Base-by-base conservation (phyloP, 2,888 invertebrate species). In the Osedax frankpressi region DNA sequence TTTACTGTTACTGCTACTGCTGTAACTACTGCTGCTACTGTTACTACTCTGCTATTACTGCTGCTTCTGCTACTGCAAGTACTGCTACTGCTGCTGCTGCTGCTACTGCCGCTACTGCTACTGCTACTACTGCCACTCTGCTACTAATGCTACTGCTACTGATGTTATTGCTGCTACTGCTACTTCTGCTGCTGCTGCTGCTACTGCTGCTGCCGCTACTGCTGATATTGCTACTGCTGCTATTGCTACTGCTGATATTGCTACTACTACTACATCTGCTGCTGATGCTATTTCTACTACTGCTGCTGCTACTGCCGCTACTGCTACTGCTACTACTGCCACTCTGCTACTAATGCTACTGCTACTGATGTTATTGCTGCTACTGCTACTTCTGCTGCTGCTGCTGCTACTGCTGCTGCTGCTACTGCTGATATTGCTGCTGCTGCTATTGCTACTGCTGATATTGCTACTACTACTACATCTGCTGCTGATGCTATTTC, bases 231-330 rank as follows among this genome's bases (percentile, higher is more conserved):
- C 44, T 44, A 44, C 44, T 44, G 19, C 44, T 44, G 19, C 44
- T 44, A 75, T 63, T 75, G 30, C 71, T 62, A 75, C 75, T 75
- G 30, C 68, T 75, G 27, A 72, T 29, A 74, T 28, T 28, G 19
- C 65, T 71, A 24, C 67, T 70, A 44, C 72, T 30, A n/a, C 67
- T 70, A 14, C 72, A n/a, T 2, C 70, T 30, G 24, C 60, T 74
- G 19, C 29, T 14, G n/a, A 65, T 72, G 26, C n/a, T 70, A 14
- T 67, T 70, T 30, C 70, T 70, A 28, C 72, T 71, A 71, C 72
- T 71, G 70, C 72, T 71, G 70, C 72, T 71, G 70, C 72, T 71
- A 71, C 72, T 71, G 70, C 69, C 70, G 70, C 72, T 71, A 71
- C 72, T 71, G 70, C 72, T 71, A 71, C 73, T 72, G 69, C 72